Conservation (phyloP, 92 coral and sea anemone species). For the Palythoa caribaeorum region DNA sequence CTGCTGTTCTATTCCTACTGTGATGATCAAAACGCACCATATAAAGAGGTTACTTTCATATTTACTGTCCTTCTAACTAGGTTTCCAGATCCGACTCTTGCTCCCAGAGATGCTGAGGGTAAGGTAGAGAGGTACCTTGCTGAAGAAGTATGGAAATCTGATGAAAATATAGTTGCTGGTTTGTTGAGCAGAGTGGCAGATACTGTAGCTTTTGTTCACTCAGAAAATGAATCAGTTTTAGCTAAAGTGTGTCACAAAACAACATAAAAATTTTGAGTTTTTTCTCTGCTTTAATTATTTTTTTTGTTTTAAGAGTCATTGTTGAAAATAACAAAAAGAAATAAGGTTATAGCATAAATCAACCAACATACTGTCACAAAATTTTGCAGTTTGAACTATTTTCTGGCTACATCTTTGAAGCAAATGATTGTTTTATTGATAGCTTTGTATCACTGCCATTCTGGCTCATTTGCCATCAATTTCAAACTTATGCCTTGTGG, state of each 20-base stretch:
- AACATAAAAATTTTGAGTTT: background rate
- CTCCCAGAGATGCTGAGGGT: constrained; percentile 70
- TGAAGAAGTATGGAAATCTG: constrained; percentile 72
- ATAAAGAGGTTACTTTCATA: constrained; percentile 76
- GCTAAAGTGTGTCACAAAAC: background rate
- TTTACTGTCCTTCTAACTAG: constrained; percentile 85
- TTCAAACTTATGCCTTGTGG: too few relatives aligned
- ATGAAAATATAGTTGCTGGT: constrained; percentile 75
- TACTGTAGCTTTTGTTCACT: constrained; percentile 79
- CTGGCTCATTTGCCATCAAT: too few relatives aligned
- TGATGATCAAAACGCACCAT: constrained; percentile 91
- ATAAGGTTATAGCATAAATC: too few relatives aligned
- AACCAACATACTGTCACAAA: too few relatives aligned
- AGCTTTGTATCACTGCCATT: too few relatives aligned
- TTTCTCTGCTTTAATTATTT: background rate
- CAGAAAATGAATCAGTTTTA: constrained; percentile 54
- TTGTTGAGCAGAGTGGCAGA: constrained; percentile 90
- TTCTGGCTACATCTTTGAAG: too few relatives aligned
- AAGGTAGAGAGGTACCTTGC: constrained; percentile 73
- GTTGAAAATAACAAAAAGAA: too few relatives aligned
- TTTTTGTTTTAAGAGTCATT: background rate
- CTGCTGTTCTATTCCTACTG: constrained; percentile 86
- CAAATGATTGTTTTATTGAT: too few relatives aligned
- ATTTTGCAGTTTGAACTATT: too few relatives aligned
- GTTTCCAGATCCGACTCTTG: constrained; percentile 51